Conservation (phyloP, 1,140 invertebrate genomes). For the Neotoxoptera formosana region DNA sequence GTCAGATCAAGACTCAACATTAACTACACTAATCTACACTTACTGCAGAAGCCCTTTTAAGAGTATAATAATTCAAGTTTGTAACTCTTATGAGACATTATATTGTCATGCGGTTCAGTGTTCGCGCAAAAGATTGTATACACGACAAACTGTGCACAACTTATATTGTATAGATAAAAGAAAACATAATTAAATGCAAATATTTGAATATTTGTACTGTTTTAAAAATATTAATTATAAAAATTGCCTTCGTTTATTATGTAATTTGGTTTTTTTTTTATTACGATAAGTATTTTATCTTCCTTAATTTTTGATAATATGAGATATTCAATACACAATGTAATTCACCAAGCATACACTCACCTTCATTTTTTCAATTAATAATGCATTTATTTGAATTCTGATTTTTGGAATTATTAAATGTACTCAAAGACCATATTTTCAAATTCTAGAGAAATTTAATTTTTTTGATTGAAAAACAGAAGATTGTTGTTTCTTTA, state of each 20-base stretch:
- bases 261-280: not conserved
- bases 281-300: too few relatives aligned
- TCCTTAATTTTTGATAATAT: too few relatives aligned
- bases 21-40: not conserved
- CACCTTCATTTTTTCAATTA: too few relatives aligned
- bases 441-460: too few relatives aligned
- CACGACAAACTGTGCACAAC: not conserved
- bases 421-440: too few relatives aligned
- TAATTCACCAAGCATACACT: too few relatives aligned
- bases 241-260: not conserved
- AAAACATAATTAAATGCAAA: not conserved
- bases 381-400: too few relatives aligned
- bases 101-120: not conserved
- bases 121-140: not conserved
- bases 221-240: not conserved
- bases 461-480: too few relatives aligned
- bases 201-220: not conserved
- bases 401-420: too few relatives aligned
- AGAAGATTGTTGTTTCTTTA: too few relatives aligned
- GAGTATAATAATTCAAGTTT: not conserved
- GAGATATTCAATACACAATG: too few relatives aligned
- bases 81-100: not conserved
- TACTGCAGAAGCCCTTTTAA: not conserved
- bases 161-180: not conserved
- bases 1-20: not conserved